phyloP scores from a whole-genome alignment of 2,797 vertebrate genomes.

The Cyprinodon diabolis region DNA sequence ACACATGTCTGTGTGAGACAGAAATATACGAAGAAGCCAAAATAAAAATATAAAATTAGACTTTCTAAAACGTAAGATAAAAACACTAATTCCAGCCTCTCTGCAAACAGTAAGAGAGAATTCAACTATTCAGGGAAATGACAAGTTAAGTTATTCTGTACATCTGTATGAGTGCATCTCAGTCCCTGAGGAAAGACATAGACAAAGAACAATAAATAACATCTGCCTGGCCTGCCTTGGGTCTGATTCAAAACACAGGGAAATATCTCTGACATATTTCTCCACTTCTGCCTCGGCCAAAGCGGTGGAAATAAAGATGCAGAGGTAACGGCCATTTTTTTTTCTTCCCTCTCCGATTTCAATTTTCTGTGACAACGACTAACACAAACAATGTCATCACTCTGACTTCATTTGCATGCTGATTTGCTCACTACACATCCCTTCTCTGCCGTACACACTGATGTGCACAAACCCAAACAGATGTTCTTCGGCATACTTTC shows the following conservation, averaged over 20 bases:
- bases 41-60: not conserved
- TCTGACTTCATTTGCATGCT: constrained; percentile 69
- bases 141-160: constrained; percentile 71
- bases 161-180: constrained; percentile 73
- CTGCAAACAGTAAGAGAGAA: constrained; percentile 12
- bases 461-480: constrained; percentile 64
- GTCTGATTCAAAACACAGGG: constrained; percentile 64
- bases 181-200: constrained; percentile 64
- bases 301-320: constrained; percentile 62
- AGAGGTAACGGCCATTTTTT: constrained; percentile 51
- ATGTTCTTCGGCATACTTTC: constrained; percentile 57
- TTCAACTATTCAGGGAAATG: constrained; percentile 34
- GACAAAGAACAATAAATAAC: constrained; percentile 82
- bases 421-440: constrained; percentile 53
- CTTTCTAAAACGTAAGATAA: not conserved
- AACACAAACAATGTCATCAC: constrained; percentile 75
- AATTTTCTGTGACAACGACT: constrained; percentile 64
- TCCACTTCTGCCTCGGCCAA: constrained; percentile 54
- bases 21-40: not conserved
- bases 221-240: constrained; percentile 75
- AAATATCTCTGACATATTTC: constrained; percentile 72
- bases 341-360: constrained; percentile 41
- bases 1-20: constrained; percentile 8
- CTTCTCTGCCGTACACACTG: constrained; percentile 33
- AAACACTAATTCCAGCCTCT: not conserved